These are phyloP conservation scores for Cirrhinus molitorella DNA, from an alignment of 2,797 vertebrate genomes.

Conservation along the genomic window DNA sequence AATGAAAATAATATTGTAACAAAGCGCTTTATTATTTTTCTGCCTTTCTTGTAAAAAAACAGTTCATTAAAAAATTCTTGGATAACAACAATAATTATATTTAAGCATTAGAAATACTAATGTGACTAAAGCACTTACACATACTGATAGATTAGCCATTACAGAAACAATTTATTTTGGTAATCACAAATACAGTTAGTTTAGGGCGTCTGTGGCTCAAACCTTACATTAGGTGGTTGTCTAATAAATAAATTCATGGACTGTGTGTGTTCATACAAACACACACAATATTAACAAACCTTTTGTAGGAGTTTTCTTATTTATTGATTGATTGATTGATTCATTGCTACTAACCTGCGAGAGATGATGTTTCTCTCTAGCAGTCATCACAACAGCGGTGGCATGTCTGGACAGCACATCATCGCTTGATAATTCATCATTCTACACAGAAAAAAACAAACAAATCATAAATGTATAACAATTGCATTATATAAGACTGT, in stretches of 20 bases:
- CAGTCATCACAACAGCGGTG: constrained; percentile 1
- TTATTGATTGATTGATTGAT: too few relatives aligned
- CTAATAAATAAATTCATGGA: neutral
- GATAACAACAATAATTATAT: neutral
- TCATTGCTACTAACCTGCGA: too few relatives aligned
- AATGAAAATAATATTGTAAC: too few relatives aligned
- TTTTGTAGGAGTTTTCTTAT: too few relatives aligned
- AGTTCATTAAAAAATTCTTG: neutral
- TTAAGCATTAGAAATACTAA: neutral
- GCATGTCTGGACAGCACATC: constrained; percentile 55
- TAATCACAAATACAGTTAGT: neutral
- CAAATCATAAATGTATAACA: neutral
- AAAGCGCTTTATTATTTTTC: neutral
- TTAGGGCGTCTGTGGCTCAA: neutral
- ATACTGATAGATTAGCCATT: neutral
- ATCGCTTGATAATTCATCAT: constrained; percentile 24
- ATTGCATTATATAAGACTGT: neutral
- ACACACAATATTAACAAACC: too few relatives aligned
- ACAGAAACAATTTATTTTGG: neutral
- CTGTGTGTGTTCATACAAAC: too few relatives aligned
- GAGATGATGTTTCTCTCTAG: neutral
- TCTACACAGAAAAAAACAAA: constrained; percentile 10
- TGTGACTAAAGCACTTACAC: neutral
- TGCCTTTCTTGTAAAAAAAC: neutral
- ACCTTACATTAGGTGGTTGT: neutral